Base-by-base conservation (phyloP, 2,797 vertebrate species). In the Hapalemur alaotrensis region DNA sequence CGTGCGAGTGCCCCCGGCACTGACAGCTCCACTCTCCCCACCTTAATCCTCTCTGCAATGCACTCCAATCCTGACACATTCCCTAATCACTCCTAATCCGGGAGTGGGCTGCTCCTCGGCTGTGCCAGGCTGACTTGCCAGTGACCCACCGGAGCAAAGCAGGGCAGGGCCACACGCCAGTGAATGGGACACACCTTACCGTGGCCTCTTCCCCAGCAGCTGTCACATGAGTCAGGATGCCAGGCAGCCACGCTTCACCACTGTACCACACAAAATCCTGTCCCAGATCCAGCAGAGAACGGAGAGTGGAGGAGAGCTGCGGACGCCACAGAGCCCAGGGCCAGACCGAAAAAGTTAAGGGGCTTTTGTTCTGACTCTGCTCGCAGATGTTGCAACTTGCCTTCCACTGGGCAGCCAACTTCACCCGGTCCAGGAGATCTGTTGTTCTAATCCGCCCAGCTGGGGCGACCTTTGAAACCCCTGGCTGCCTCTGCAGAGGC, bases 1-100 rank as follows among this genome's bases (percentile, higher is more conserved):
- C 5, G 46, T 35, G 35, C 73, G 57, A 91, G 78, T 22, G 52
- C 86, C 86, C 43, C 69, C 13, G 72, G 73, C 92, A 95, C 73
- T 52, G 89, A 93, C 82, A 95, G 91, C 61, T 78, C 79, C 20
- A 2, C 70, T 80, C 43, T 76, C 46, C 43, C 57, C 67, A 43
- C 97, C 79, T 97, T 98, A 98, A 98, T 98, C 98, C 93, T 93
- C 95, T 97, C 95, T 63, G 93, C 94, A 97, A 96, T 95, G 97
- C 86, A 95, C 94, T 94, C 88, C 97, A 97, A 98, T 96, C 98
- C 98, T 73, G 95, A 98, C 98, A 98, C 98, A 98, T 98, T 98
- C 94, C 96, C 95, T 98, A 97, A 98, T 97, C 98, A 59, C 96
- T 96, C 85, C 87, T 98, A 98, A 98, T 96, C 95, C 97, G 28